A percentile compares a stretch with the other conserved stretches of the same genome.
phyloP scores from a whole-genome alignment of 2,888 invertebrate genomes.

The Cryptocephalus primarius region DNA sequence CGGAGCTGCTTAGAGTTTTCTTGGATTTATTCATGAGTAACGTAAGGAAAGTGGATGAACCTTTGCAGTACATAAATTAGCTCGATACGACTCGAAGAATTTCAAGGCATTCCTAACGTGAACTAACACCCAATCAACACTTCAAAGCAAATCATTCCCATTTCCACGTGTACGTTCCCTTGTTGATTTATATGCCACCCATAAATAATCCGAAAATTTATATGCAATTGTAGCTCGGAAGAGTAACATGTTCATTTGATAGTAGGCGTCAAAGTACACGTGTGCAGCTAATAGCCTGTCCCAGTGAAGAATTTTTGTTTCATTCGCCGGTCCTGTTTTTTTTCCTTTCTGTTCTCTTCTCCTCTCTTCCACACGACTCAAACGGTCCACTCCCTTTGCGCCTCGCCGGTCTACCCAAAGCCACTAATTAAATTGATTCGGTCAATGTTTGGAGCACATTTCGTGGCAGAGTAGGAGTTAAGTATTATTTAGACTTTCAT shows the following conservation, averaged over 20 bases:
- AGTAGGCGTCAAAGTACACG: constrained; percentile 14
- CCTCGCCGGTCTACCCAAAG: neutral
- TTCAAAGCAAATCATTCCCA: neutral
- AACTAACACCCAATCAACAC: too few relatives aligned
- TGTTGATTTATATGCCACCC: constrained; percentile 8
- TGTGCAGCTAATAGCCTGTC: constrained; percentile 11
- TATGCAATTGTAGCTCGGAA: constrained; percentile 12
- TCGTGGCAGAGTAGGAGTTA: too few relatives aligned
- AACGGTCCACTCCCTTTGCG: neutral
- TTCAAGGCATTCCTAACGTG: too few relatives aligned
- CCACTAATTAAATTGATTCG: neutral
- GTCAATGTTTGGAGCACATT: too few relatives aligned
- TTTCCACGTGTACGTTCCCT: neutral
- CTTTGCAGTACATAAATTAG: too few relatives aligned
- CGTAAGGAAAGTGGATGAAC: too few relatives aligned
- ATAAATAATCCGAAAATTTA: constrained; percentile 12
- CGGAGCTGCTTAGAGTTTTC: too few relatives aligned
- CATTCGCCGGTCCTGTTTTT: neutral
- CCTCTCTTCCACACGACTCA: neutral
- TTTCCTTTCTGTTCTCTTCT: neutral
- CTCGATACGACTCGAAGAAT: too few relatives aligned
- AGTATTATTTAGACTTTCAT: neutral
- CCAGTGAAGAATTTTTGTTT: neutral
- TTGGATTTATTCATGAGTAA: too few relatives aligned
- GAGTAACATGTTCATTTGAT: constrained; percentile 14